Percentiles rank a stretch among this genome's conserved stretches.
phyloP scores from a whole-genome alignment of 2,888 invertebrate genomes.

The Vanessa cardui region DNA sequence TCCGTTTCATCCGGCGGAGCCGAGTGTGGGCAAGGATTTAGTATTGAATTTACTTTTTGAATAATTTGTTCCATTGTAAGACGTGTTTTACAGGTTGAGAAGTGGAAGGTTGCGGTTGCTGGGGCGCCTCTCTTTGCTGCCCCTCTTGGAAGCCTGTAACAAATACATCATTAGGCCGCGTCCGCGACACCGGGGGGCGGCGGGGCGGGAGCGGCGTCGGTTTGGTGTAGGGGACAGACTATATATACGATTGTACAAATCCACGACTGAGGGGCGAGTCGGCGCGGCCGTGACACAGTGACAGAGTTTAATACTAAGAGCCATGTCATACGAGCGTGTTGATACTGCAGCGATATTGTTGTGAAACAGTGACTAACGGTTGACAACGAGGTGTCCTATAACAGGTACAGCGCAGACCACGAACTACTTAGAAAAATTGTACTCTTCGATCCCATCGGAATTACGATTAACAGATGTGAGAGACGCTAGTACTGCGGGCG shows the following conservation, averaged over 20 bases:
- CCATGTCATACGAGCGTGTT: background rate
- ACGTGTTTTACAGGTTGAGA: constrained; percentile 52
- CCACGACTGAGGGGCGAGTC: background rate
- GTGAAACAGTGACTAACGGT: too few relatives aligned
- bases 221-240: background rate
- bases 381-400: too few relatives aligned
- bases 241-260: background rate
- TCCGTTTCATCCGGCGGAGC: constrained; percentile 16
- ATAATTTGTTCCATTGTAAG: constrained; percentile 69
- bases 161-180: background rate
- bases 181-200: background rate
- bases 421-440: too few relatives aligned
- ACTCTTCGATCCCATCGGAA: too few relatives aligned
- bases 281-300: background rate
- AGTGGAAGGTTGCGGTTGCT: constrained; percentile 45
- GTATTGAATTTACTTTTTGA: constrained; percentile 59
- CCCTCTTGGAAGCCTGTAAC: constrained; percentile 48
- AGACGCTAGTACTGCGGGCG: too few relatives aligned
- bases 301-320: background rate
- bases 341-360: background rate
- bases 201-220: background rate
- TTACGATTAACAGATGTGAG: too few relatives aligned
- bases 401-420: too few relatives aligned
- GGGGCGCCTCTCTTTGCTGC: constrained; percentile 43
- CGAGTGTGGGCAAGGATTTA: background rate